Evolutionary conservation across 2,888 invertebrate genomes (phyloP), one percentile per base, ranked within the genome.

Genomic region (Aradus depressus): DNA sequence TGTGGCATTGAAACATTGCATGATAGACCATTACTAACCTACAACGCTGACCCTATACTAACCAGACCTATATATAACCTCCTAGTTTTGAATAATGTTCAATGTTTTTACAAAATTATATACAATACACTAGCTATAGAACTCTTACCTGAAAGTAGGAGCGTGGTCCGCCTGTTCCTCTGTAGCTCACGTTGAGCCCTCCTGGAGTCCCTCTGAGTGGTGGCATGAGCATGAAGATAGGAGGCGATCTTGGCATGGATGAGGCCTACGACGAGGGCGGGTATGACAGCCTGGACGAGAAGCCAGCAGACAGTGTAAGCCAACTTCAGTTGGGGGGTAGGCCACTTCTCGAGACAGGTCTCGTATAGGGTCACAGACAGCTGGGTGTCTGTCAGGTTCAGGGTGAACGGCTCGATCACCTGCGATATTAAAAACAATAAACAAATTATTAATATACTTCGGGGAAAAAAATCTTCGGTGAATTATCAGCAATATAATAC

Each of bases 221-320:
- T 55, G 14, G 61, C 61, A 51, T 60, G 62, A 18, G 58, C 54
- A 51, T 62, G 58, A n/a, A 62, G 58, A 52, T 60, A 60, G 23
- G 60, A 51, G 14, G 61, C 62, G 34, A 62, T 62, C 22, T 59
- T 56, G 28, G 61, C 61, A 54, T 65, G 65, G 2, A 65, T 60
- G 16, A 58, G 57, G 23, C 57, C 56, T 19, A 62, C 60, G 16
- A 62, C 62, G 37, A 51, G 48, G n/a, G 60, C 61, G 4, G 77
- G 61, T 50, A 74, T 67, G 48, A 68, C 75, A 57, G 87, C 76
- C 62, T 89, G 67, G 66, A 86, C 80, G 44, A 81, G 77, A 58
- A 96, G 74, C 67, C 92, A 75, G 61, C 90, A 90, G 66, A 93
- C 93, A 64, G 95, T 83, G 60, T 86, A 80, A 1, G 83, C 82